Base-by-base conservation (phyloP, 1,140 invertebrate genomes). In the Batillaria attramentaria region DNA sequence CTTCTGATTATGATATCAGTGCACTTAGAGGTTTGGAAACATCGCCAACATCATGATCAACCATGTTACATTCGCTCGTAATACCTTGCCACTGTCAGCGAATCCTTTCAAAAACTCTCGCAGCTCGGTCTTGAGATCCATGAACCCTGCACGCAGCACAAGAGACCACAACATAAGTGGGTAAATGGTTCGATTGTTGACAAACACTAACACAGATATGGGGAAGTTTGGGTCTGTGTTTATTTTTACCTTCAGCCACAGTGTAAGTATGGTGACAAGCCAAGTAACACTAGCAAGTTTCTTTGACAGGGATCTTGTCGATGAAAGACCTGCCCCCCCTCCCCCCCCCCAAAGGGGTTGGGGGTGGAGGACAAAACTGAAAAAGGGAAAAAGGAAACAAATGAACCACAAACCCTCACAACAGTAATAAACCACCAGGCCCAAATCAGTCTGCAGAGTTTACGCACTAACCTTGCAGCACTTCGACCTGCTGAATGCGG, bases 71-170 rank as follows among this genome's bases (percentile, higher is more conserved):
- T 50, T 50, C 10, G 10, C 10, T 10, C 10, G 10, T 50, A 50
- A 46, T 37, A 86, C 86, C 82, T 88, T 88, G 62, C 86, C 84
- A 81, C 85, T 95, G 79, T 96, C 94, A 54, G 94, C 96, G 91
- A 98, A 98, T 81, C 95, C 95, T 85, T 95, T 94, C 62, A 99
- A 92, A 90, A 96, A 98, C 68, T 97, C 94, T 81, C 94, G 94
- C 35, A 98, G 91, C 81, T 95, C 94, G 68, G 95, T 94, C 86
- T 97, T 96, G 93, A 99, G 94, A 83, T 95, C 94, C 89, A 97
- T 97, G 88, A 96, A 97, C 75, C 95, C 95, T 91, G 93, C 31
- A 83, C 86, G 84, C 84, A 83, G 77, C 84, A n/a, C n/a, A 5
- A 79, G 6, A 1, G 42, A 3, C 68, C 16, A 13, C 24, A 1